A percentile compares a stretch with the other conserved stretches of the same genome.
Evolutionary conservation across 2,888 invertebrate species (phyloP).

Genomic region (Acleris emargana): DNA sequence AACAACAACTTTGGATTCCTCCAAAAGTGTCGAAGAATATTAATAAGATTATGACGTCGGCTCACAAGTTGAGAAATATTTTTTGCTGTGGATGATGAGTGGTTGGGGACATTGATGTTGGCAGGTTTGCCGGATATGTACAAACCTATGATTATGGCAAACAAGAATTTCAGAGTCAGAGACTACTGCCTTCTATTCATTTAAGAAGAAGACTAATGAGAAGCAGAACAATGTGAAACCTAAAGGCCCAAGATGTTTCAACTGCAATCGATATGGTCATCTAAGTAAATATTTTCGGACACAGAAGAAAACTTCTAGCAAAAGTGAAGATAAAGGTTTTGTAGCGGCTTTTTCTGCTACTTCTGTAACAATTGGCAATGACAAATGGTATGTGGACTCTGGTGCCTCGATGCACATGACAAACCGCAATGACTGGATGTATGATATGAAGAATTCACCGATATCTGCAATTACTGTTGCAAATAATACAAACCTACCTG

Average conservation of each 20-base stretch:
- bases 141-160: slow-evolving; percentile 39
- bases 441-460: not conserved
- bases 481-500: not conserved
- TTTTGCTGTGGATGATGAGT: slow-evolving; percentile 42
- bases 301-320: not conserved
- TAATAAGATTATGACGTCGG: slow-evolving; percentile 38
- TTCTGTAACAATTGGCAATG: not conserved
- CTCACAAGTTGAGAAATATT: slow-evolving; percentile 41
- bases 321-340: not conserved
- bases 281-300: slow-evolving; percentile 14
- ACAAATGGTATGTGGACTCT: not conserved
- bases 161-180: slow-evolving; percentile 29
- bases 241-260: slow-evolving; percentile 28
- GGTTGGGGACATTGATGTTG: slow-evolving; percentile 40
- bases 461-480: not conserved
- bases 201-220: too few species aligned
- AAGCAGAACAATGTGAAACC: not conserved
- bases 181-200: slow-evolving; percentile 18
- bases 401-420: slow-evolving; percentile 4
- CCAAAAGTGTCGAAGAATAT: slow-evolving; percentile 39
- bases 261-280: slow-evolving; percentile 34
- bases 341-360: not conserved
- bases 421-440: not conserved
- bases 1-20: slow-evolving; percentile 37
- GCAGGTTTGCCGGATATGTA: slow-evolving; percentile 40